Percentiles rank a stretch among this genome's conserved stretches.
These are phyloP conservation scores for Arothron firmamentum DNA, from an alignment of 2,113 vertebrate genomes.

Conservation along the genomic window DNA sequence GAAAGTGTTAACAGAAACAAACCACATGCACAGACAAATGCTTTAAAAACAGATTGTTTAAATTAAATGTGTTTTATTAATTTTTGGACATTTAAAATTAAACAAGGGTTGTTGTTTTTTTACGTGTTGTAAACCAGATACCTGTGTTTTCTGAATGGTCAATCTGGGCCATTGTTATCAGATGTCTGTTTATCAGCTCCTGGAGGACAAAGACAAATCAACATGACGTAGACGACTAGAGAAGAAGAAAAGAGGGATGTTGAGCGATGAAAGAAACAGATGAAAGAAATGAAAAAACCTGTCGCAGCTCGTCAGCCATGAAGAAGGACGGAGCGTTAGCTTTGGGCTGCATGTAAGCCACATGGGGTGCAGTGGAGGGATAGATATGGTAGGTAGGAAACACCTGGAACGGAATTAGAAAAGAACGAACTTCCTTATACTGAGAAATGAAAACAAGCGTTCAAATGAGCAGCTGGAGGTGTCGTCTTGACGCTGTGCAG, in stretches of 20 bases:
- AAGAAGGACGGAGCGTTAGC: slow-evolving; percentile 99
- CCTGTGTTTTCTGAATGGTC: slow-evolving; percentile 97
- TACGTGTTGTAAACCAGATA: slow-evolving; percentile 61
- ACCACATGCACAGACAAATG: accelerated
- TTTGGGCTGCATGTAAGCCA: slow-evolving; percentile 99
- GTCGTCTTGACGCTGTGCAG: not conserved
- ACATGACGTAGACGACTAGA: slow-evolving; percentile 7
- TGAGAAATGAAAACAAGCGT: slow-evolving; percentile 49
- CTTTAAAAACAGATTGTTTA: not conserved
- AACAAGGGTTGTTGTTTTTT: not conserved
- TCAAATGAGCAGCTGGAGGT: too few species aligned
- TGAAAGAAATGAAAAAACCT: slow-evolving; percentile 71
- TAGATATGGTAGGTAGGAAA: slow-evolving; percentile 99
- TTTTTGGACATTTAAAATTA: too few species aligned
- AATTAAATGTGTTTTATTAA: too few species aligned
- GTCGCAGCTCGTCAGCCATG: slow-evolving; percentile 96
- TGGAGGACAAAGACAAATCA: slow-evolving; percentile 47
- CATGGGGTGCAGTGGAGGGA: slow-evolving; percentile 93
- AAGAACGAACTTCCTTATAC: slow-evolving; percentile 50
- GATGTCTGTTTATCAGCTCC: slow-evolving; percentile 98
- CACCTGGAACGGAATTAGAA: slow-evolving; percentile 78
- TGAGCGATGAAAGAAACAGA: not conserved
- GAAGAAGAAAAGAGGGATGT: not conserved
- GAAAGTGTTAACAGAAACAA: not conserved
- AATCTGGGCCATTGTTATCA: slow-evolving; percentile 99